phyloP scores from a whole-genome alignment of 1,140 invertebrate species.

The Cherax destructor region DNA sequence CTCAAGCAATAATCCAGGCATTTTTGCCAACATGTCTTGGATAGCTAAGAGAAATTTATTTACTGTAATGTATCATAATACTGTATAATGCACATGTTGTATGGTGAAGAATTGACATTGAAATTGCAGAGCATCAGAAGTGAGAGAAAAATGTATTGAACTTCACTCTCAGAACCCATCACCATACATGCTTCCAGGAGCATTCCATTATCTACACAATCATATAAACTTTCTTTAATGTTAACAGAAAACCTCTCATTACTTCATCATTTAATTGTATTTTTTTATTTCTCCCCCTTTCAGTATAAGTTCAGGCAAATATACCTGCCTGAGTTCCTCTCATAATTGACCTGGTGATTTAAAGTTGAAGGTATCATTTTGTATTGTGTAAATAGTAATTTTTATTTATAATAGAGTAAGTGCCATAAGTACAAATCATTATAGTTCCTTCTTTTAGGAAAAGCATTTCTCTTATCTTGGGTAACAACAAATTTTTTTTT shows the following conservation, averaged over 20 bases:
- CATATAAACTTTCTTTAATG: background rate
- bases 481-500: background rate
- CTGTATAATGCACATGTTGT: too few relatives aligned
- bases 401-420: conserved; percentile 50
- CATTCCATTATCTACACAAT: conserved; percentile 12
- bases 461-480: background rate
- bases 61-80: too few relatives aligned
- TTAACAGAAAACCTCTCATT: background rate
- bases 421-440: conserved; percentile 52
- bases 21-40: too few relatives aligned
- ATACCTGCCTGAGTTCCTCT: background rate
- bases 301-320: too few relatives aligned
- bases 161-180: background rate
- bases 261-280: background rate
- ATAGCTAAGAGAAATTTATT: too few relatives aligned
- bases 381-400: conserved; percentile 39
- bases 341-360: background rate
- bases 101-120: background rate
- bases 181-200: background rate
- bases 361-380: background rate
- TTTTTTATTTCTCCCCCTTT: background rate
- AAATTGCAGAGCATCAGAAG: conserved; percentile 21
- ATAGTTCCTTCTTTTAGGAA: conserved; percentile 31
- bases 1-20: too few relatives aligned
- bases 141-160: background rate